Evolutionary conservation across 2,113 vertebrate species (phyloP).

Genomic region (Sebastes schlegelii): DNA sequence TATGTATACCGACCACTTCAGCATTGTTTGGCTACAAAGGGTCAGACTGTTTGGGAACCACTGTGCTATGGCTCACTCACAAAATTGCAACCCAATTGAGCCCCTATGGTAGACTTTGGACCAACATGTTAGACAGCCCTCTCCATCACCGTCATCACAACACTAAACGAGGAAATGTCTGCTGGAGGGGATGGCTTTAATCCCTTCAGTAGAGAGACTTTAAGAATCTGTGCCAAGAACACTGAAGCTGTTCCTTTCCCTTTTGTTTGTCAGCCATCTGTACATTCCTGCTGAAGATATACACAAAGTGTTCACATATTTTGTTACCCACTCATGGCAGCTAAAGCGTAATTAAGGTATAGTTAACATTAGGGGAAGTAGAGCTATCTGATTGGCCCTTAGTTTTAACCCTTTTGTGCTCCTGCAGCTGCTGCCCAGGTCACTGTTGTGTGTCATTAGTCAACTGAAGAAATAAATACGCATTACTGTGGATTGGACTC

Average conservation of each 20-base stretch:
- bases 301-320: not conserved
- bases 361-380: not conserved
- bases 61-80: not conserved
- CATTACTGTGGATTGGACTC: conserved; percentile 15
- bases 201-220: conserved; percentile 24
- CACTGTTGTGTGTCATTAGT: not conserved
- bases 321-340: not conserved
- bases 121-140: conserved; percentile 1
- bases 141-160: conserved; percentile 9
- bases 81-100: not conserved
- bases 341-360: not conserved
- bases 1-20: not conserved
- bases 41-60: not conserved
- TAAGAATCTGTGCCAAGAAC: conserved; percentile 38
- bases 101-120: not conserved
- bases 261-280: conserved; percentile 60
- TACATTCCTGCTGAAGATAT: conserved; percentile 16
- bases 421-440: not conserved
- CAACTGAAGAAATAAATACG: conserved; percentile 20
- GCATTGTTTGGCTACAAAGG: not conserved
- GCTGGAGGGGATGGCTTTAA: conserved; percentile 38
- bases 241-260: conserved; percentile 13
- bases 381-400: not conserved
- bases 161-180: conserved; percentile 20
- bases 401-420: not conserved